Evolutionary conservation across 2,888 invertebrate genomes (phyloP).

Genomic region (Thecophora atra): DNA sequence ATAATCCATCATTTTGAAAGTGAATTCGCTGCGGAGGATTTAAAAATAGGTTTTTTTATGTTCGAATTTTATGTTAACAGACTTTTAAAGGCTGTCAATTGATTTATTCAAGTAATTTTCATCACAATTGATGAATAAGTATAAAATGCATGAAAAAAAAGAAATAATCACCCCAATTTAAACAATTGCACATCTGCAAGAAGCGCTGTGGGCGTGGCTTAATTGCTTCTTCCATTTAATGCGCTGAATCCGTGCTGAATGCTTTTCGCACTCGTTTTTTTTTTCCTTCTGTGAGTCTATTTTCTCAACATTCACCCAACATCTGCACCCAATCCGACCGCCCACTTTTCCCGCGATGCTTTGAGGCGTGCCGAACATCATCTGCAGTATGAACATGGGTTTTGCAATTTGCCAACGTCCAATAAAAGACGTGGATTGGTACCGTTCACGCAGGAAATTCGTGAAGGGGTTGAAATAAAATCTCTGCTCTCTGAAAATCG

Average conservation of each 20-base stretch:
- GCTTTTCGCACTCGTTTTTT: not conserved
- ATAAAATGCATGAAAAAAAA: too few species aligned
- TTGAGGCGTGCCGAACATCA: too few species aligned
- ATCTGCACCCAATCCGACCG: not conserved
- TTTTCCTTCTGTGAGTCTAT: not conserved
- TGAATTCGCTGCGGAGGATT: constrained; percentile 29
- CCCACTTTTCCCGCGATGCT: not conserved
- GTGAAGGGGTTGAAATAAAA: constrained; percentile 4
- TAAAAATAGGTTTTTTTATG: not conserved
- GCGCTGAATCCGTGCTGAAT: not conserved
- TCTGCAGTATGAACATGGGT: not conserved
- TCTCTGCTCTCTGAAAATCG: not conserved
- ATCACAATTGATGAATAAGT: too few species aligned
- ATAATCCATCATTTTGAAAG: constrained; percentile 13
- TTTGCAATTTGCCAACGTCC: not conserved
- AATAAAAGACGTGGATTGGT: not conserved
- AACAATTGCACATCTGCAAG: too few species aligned
- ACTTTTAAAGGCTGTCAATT: too few species aligned
- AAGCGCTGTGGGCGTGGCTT: not conserved
- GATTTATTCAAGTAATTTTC: too few species aligned
- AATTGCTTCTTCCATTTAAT: not conserved
- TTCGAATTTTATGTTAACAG: too few species aligned
- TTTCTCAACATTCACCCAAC: not conserved
- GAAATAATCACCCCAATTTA: too few species aligned
- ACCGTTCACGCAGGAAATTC: not conserved